These are phyloP conservation scores for Drosophila trapezifrons DNA, from an alignment of 1,140 invertebrate species.

Conservation along the genomic window DNA sequence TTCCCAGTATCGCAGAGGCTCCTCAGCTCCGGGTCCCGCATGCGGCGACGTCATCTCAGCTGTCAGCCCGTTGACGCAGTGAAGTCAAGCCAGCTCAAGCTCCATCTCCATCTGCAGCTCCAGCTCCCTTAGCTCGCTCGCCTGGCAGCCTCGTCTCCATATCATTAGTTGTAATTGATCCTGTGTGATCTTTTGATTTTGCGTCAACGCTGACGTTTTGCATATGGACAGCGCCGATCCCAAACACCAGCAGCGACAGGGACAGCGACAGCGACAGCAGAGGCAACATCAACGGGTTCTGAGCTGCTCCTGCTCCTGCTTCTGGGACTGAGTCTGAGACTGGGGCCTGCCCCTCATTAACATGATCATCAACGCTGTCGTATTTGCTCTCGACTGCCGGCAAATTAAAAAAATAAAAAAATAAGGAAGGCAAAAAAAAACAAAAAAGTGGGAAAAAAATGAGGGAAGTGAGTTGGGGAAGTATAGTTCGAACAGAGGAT, in stretches of 20 bases:
- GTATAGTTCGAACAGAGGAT: slow-evolving; percentile 15
- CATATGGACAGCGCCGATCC: slow-evolving; percentile 40
- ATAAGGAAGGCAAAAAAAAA: slow-evolving; percentile 8
- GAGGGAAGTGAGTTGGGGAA: background rate
- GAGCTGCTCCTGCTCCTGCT: background rate
- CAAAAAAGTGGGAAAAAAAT: slow-evolving; percentile 18
- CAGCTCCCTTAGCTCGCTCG: background rate
- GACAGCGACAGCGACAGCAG: slow-evolving; percentile 1
- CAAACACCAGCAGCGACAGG: slow-evolving; percentile 65
- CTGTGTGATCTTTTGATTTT: slow-evolving; percentile 82
- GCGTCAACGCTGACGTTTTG: slow-evolving; percentile 77
- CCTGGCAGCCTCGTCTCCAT: slow-evolving; percentile 53
- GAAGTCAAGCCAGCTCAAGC: slow-evolving; percentile 48
- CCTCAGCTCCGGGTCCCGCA: slow-evolving; percentile 64
- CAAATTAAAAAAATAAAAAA: slow-evolving; percentile 52
- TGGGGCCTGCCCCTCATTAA: slow-evolving; percentile 73
- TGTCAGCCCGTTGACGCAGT: slow-evolving; percentile 49
- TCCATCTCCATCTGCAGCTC: slow-evolving; percentile 1
- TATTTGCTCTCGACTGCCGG: slow-evolving; percentile 76
- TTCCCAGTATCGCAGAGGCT: background rate
- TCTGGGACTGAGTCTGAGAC: slow-evolving; percentile 1
- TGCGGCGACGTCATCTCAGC: slow-evolving; percentile 51
- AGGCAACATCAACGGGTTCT: slow-evolving; percentile 34
- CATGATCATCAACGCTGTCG: slow-evolving; percentile 82
- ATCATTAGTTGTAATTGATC: slow-evolving; percentile 83